Base-by-base conservation (phyloP, 2,113 vertebrate species). In the Cebidichthys violaceus region DNA sequence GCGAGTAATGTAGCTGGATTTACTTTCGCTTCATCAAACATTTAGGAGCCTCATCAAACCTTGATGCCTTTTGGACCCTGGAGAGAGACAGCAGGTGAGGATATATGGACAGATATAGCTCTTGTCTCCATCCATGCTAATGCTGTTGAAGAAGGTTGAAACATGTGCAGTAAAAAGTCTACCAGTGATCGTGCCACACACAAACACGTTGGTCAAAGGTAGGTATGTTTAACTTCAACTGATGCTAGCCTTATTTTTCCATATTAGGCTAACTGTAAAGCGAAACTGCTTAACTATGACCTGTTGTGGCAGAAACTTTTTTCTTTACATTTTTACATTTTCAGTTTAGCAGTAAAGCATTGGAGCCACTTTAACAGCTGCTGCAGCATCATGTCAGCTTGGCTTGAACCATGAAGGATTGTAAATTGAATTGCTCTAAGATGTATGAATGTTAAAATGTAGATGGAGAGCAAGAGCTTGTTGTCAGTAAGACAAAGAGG, bases 361-460 rank as follows among this genome's bases (percentile, higher is more conserved):
- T 54, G 4, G 33, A 52, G 13, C 66, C 11, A 8, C 6, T 45
- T 45, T 14, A 35, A 14, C 27, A 45, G 77, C 35, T 71, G 5
- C 8, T 37, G 50, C 18, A 29, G 29, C 31, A 6, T 27, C 6
- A 7, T 69, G 33, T 27, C 31, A 15, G 11, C 65, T 20, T 45
- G 20, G 9, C 37, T 67, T 47, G 29, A 65, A 70, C 65, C 65
- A 64, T n/a, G 18, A 35, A 55, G 22, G 37, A 66, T 37, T 35
- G 37, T 24, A 35, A 31, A 65, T 43, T 20, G 43, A 72, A 72
- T 45, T 72, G 60, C 59, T 65, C 22, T 43, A 65, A 41, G 59
- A 72, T 43, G 9, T 65, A 55, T 65, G 13, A n/a, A 64, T 79
- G 35, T 65, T 27, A 55, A 41, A 45, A 64, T 65, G 60, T 14